Base-by-base conservation (phyloP, 2,888 invertebrate genomes). In the Germaria angustata region DNA sequence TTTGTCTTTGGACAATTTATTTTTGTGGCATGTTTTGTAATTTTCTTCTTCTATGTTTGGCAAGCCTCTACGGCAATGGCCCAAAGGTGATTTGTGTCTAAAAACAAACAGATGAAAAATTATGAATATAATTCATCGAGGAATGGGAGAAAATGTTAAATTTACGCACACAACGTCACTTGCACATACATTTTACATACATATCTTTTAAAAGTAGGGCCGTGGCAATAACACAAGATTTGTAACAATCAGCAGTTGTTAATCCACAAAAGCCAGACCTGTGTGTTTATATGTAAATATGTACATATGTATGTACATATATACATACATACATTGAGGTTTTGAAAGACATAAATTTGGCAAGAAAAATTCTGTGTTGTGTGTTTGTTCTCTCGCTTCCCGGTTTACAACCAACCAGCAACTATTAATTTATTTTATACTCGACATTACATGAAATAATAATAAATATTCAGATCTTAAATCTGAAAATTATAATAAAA, bases 101-200 rank as follows among this genome's bases (percentile, higher is more conserved):
- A 53, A 65, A 80, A 53, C 61, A 36, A 66, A 80, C 53, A 32
- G 61, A 66, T 51, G 61, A 73, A 53, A 68, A 36, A 68, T 59
- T 59, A 32, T 34, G 59, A 73, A 66, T 68, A 73, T 80, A 73
- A 73, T 73, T 80, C 66, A 80, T 68, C 51, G 36, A 68, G 61
- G 53, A 73, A 34, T 22, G 39, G 20, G 17, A 59, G 46, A 63
- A 55, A 7, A 28, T 5, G 6, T 3, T 39, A 11, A 17, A 0
- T 9, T 17, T 39, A 28, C 20, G n/a, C 36, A 28, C 28, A 32
- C 15, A 15, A 2, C n/a, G n/a, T 39, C n/a, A n/a, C 28, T 28
- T 20, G 8, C 2, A 59, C 9, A 41, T 32, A 13, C 32, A 44
- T 2, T 36, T 9, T 36, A 36, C 11, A 5, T 17, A 7, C 39